These are phyloP conservation scores for Apamea sordens DNA, from an alignment of 2,888 invertebrate species.

Conservation along the genomic window DNA sequence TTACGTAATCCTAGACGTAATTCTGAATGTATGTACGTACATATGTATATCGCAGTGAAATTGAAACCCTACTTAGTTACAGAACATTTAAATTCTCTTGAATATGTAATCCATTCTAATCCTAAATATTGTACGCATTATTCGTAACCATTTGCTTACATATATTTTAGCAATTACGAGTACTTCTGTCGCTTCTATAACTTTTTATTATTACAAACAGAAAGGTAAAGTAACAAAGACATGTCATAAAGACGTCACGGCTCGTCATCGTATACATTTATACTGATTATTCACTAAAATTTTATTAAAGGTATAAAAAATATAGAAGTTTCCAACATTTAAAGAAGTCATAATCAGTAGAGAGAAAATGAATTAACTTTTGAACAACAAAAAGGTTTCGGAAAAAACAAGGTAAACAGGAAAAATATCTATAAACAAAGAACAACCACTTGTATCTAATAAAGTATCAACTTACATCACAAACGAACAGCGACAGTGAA, in stretches of 20 bases:
- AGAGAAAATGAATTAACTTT: slow-evolving; percentile 14
- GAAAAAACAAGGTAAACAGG: slow-evolving; percentile 18
- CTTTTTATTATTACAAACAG: slow-evolving; percentile 38
- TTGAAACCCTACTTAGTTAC: slow-evolving; percentile 54
- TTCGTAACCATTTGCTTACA: slow-evolving; percentile 48
- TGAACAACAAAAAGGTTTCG: slow-evolving; percentile 16
- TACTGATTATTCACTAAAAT: slow-evolving; percentile 43
- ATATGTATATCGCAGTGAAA: slow-evolving; percentile 39
- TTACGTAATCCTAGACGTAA: slow-evolving; percentile 55
- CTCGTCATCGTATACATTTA: slow-evolving; percentile 15
- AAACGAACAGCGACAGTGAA: slow-evolving; percentile 62
- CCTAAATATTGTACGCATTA: slow-evolving; percentile 50
- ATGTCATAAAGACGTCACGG: slow-evolving; percentile 35
- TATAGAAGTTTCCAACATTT: slow-evolving; percentile 34
- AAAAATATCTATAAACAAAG: slow-evolving; percentile 55
- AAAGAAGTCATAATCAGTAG: slow-evolving; percentile 5
- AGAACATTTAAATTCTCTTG: slow-evolving; percentile 61
- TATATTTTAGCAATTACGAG: slow-evolving; percentile 46
- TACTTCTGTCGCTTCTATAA: slow-evolving; percentile 53
- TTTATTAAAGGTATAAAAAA: neutral
- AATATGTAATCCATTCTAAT: slow-evolving; percentile 59
- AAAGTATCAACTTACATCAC: slow-evolving; percentile 74
- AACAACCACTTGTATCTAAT: slow-evolving; percentile 67
- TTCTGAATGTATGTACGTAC: slow-evolving; percentile 27
- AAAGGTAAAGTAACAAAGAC: slow-evolving; percentile 51